Conservation (phyloP, 2,888 invertebrate species). For the Zelleria hepariella region DNA sequence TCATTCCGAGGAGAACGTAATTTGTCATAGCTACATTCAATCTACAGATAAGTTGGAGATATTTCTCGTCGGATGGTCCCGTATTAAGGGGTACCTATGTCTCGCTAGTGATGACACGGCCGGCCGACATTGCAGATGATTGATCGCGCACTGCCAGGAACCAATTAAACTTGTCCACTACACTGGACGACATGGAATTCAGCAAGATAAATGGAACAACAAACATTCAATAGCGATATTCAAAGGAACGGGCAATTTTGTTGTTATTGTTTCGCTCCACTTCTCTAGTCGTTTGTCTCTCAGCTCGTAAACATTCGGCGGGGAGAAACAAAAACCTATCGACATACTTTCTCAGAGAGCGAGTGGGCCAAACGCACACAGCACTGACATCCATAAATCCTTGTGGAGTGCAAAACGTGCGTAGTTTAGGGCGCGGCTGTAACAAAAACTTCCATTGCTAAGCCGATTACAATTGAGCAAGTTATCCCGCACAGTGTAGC, state of each 20-base stretch:
- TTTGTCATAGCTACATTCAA: not conserved
- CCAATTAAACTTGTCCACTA: constrained; percentile 65
- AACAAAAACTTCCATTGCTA: not conserved
- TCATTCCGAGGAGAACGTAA: not conserved
- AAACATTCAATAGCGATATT: constrained; percentile 17
- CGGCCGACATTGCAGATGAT: constrained; percentile 33
- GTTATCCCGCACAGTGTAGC: not conserved
- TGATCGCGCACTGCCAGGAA: constrained; percentile 45
- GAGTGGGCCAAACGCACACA: not conserved
- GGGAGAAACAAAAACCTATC: not conserved
- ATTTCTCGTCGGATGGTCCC: not conserved
- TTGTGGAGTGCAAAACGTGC: not conserved
- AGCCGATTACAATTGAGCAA: not conserved
- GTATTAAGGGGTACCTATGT: not conserved
- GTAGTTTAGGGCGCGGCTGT: not conserved
- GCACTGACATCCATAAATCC: not conserved
- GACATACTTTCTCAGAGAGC: not conserved
- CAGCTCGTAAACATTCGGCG: not conserved
- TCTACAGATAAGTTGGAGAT: not conserved
- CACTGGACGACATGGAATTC: constrained; percentile 42
- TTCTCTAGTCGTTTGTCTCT: not conserved
- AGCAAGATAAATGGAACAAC: constrained; percentile 41
- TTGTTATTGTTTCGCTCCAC: not conserved
- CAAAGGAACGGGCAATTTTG: not conserved
- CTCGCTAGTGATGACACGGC: constrained; percentile 29